phyloP scores from a whole-genome alignment of 2,797 vertebrate species.

The Netta rufina region DNA sequence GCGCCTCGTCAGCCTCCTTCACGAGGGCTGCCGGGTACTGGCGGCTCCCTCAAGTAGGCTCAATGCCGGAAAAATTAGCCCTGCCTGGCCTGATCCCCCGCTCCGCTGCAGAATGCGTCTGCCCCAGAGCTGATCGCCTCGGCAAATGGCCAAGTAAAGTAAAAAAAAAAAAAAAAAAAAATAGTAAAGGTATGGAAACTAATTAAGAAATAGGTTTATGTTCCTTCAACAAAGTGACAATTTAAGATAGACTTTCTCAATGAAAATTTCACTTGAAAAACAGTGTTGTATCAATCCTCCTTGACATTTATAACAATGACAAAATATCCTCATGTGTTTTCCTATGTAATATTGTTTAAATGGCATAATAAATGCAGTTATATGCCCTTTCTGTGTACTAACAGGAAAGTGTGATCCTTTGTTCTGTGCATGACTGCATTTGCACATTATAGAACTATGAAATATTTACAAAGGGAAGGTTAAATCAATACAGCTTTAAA shows the following conservation, averaged over 20 bases:
- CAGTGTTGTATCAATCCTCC: slow-evolving; percentile 18
- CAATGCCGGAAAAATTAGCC: too few relatives aligned
- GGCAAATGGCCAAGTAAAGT: too few relatives aligned
- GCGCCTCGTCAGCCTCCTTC: too few relatives aligned
- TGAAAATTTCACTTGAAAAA: slow-evolving; percentile 42
- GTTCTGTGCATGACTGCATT: slow-evolving; percentile 66
- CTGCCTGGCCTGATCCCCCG: too few relatives aligned
- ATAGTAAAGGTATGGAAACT: background rate
- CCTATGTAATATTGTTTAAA: slow-evolving; percentile 62
- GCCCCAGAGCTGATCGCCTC: too few relatives aligned
- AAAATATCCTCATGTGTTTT: slow-evolving; percentile 51
- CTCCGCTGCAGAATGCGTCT: too few relatives aligned
- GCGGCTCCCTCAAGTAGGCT: too few relatives aligned
- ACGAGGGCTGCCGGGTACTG: too few relatives aligned
- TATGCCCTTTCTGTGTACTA: slow-evolving; percentile 22
- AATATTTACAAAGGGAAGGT: slow-evolving; percentile 81
- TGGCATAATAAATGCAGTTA: slow-evolving; percentile 66
- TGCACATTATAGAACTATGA: slow-evolving; percentile 73
- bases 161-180: too few relatives aligned
- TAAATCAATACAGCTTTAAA: slow-evolving; percentile 81
- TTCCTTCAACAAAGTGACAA: slow-evolving; percentile 16
- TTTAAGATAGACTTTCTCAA: background rate
- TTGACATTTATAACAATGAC: slow-evolving; percentile 44
- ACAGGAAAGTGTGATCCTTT: slow-evolving; percentile 59
- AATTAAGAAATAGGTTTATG: slow-evolving; percentile 20